Base-by-base conservation (phyloP, 2,888 invertebrate species). In the Brachyptera putata region DNA sequence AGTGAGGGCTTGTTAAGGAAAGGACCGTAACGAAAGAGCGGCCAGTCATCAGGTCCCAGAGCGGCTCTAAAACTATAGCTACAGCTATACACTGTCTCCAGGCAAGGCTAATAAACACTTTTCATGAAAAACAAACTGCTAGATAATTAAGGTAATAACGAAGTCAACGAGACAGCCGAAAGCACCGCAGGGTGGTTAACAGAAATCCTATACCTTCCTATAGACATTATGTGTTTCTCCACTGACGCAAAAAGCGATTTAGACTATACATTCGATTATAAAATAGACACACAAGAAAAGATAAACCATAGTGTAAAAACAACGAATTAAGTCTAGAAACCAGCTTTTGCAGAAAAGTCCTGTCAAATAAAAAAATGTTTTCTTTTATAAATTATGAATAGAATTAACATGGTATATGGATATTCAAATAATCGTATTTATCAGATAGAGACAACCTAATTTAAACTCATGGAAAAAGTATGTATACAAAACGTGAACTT, bases 141-240 rank as follows among this genome's bases (percentile, higher is more conserved):
- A 22, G 16, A 53, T 53, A 53, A 53, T 53, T 53, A 53, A 53
- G 36, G 34, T 36, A 34, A 53, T 53, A 53, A 36, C 53, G 11
- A 36, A 53, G 53, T 34, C 34, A 36, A 36, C 53, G 7, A 53
- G 53, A 53, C 53, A 53, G 53, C 50, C 50, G 26, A 46, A 46
- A 46, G 46, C 46, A 46, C 24, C 22, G 46, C 18, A 46, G 22
- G 24, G 46, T 46, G 24, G 46, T 46, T 46, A 46, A 41, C 41
- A 41, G 41, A 41, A 41, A 41, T 14, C 21, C 41, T 41, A 41
- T 41, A 41, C 41, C 41, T 16, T 41, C 37, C n/a, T n/a, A n/a
- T n/a, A n/a, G n/a, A n/a, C n/a, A n/a, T n/a, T n/a, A n/a, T n/a
- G n/a, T n/a, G n/a, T n/a, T n/a, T n/a, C n/a, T n/a, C n/a, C n/a